Evolutionary conservation across 2,888 invertebrate genomes (phyloP).

Genomic region (Trissolcus japonicus): DNA sequence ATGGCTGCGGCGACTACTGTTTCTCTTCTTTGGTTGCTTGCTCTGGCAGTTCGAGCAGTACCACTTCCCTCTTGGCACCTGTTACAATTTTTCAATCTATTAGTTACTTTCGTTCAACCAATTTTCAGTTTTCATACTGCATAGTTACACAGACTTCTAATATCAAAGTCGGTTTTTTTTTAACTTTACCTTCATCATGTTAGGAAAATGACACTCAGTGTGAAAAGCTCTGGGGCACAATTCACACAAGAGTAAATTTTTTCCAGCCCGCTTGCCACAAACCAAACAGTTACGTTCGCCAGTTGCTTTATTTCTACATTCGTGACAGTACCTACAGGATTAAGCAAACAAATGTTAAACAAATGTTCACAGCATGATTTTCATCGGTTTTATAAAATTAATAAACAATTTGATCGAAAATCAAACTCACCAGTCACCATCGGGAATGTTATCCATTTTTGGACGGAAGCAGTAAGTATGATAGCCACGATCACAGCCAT

Average conservation of each 20-base stretch:
- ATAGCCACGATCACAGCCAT: slow-evolving; percentile 98
- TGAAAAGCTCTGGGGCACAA: slow-evolving; percentile 94
- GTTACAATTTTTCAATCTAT: slow-evolving; percentile 19
- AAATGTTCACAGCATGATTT: too few species aligned
- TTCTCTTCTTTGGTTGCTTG: slow-evolving; percentile 84
- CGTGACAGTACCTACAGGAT: slow-evolving; percentile 90
- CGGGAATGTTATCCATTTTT: slow-evolving; percentile 96
- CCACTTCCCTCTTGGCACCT: slow-evolving; percentile 91
- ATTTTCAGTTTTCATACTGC: background rate
- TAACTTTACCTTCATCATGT: slow-evolving; percentile 83
- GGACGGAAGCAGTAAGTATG: slow-evolving; percentile 99
- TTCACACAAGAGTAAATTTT: slow-evolving; percentile 90
- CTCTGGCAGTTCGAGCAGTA: slow-evolving; percentile 92
- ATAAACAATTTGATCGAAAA: background rate
- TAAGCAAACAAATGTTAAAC: background rate
- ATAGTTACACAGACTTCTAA: too few species aligned
- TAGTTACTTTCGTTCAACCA: background rate
- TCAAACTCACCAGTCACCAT: slow-evolving; percentile 91
- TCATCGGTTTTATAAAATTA: background rate
- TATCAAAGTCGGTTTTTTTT: background rate
- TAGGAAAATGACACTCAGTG: slow-evolving; percentile 94
- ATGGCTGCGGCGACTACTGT: slow-evolving; percentile 75
- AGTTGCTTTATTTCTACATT: slow-evolving; percentile 94
- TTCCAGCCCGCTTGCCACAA: slow-evolving; percentile 86
- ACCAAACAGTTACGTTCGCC: slow-evolving; percentile 96